These are phyloP conservation scores for Morelia viridis DNA, from an alignment of 2,797 vertebrate species.

Conservation along the genomic window DNA sequence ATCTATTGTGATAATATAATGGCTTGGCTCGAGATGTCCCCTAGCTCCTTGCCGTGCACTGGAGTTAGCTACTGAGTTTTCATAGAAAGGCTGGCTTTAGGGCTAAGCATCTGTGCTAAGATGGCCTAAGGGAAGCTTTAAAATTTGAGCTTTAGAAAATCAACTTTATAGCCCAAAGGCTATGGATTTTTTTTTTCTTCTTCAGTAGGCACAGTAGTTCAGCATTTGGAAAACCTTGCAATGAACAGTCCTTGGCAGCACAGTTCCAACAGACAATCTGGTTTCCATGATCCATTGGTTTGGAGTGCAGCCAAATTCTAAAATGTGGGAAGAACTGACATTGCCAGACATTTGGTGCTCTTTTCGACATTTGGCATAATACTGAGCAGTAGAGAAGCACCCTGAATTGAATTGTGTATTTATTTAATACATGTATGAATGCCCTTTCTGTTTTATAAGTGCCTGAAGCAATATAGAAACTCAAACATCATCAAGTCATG, in stretches of 20 bases:
- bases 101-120: not conserved
- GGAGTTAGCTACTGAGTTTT: not conserved
- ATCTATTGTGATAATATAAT: not conserved
- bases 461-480: not conserved
- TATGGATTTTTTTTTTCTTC: not conserved
- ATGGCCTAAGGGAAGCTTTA: slow-evolving; percentile 7
- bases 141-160: slow-evolving; percentile 1
- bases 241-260: not conserved
- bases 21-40: not conserved
- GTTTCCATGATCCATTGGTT: not conserved
- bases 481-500: not conserved
- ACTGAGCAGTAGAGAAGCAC: not conserved
- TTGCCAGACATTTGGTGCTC: not conserved
- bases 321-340: not conserved
- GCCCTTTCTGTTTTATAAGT: not conserved
- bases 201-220: not conserved
- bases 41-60: not conserved
- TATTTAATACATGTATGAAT: not conserved
- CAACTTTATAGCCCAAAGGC: not conserved
- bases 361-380: not conserved
- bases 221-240: not conserved
- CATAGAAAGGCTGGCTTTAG: not conserved
- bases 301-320: not conserved
- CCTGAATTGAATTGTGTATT: not conserved
- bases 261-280: not conserved